A percentile compares a stretch with the other conserved stretches of the same genome.
Evolutionary conservation across 2,888 invertebrate genomes (phyloP).

Genomic region (Folsomia candida): DNA sequence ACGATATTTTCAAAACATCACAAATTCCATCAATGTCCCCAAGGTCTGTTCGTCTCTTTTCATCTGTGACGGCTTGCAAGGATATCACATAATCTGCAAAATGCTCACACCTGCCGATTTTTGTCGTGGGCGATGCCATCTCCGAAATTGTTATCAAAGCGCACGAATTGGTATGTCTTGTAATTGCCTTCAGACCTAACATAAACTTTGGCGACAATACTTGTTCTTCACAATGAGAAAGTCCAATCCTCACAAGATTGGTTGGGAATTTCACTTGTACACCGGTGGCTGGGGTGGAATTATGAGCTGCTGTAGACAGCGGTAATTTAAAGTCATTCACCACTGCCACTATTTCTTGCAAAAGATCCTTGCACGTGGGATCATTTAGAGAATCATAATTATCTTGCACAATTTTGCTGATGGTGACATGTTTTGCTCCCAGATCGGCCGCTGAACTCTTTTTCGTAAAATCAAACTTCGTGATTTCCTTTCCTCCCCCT

Average conservation of each 20-base stretch:
- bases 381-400: not conserved
- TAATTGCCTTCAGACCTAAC: slow-evolving; percentile 33
- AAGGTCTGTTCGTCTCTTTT: slow-evolving; percentile 40
- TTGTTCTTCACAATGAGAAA: slow-evolving; percentile 45
- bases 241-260: slow-evolving; percentile 37
- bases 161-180: slow-evolving; percentile 41
- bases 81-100: slow-evolving; percentile 42
- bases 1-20: slow-evolving; percentile 35
- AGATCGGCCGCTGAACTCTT: slow-evolving; percentile 34
- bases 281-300: not conserved
- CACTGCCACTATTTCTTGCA: slow-evolving; percentile 32
- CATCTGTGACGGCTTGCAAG: slow-evolving; percentile 40
- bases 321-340: slow-evolving; percentile 21
- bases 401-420: slow-evolving; percentile 8
- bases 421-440: slow-evolving; percentile 33
- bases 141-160: slow-evolving; percentile 40
- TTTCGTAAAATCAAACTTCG: slow-evolving; percentile 44
- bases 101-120: slow-evolving; percentile 27
- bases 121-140: not conserved
- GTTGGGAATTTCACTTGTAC: slow-evolving; percentile 12
- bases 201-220: slow-evolving; percentile 37
- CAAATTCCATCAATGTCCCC: slow-evolving; percentile 48
- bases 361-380: slow-evolving; percentile 17
- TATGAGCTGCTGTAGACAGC: not conserved
- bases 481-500: not conserved